Base-by-base conservation (phyloP, 1,140 invertebrate genomes). In the Temnothorax curvispinosus region DNA sequence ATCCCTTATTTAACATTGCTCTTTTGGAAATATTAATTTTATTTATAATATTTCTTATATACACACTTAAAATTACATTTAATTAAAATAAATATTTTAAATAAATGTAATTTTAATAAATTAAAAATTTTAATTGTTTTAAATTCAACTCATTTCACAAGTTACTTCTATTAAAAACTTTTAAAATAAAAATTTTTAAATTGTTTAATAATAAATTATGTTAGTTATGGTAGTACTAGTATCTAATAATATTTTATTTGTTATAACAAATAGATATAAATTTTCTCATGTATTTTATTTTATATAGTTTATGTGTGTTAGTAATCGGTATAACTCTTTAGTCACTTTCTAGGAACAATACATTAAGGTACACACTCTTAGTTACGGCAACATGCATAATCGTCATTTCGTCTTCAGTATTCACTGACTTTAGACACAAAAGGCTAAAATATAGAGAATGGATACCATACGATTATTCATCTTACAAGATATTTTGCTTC, bases 381-480 rank as follows among this genome's bases (percentile, higher is more conserved):
- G 35, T 82, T 3, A 38, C 41, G 35, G 5, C 2, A 3, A 18
- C 74, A 1, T 60, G 75, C 1, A 1, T 11, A 0, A 32, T 8
- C 2, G 76, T 50, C 7, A 7, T 21, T 38, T 21, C 0, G 9
- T 8, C 7, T 6, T 32, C 69, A 1, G 1, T 77, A 13, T 77
- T 41, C 75, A 90, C 32, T 67, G 84, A 47, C 1, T 52, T 52
- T 32, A 71, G n/a, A 4, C 65, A 38, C 32, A 90, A 2, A 77
- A 80, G 0, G 21, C 74, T 27, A 35, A 41, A 18, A 5, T 86
- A 44, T 41, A 47, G 64, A 50, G 41, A 58, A 41, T 91, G 88
- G 89, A 5, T 88, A 27, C 90, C 89, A 8, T 89, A 52, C 18
- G 44, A 91, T 58, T 72, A 72, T 21, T 44, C 77, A 0, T 21